These are phyloP conservation scores for Cephus spinipes DNA, from an alignment of 2,888 invertebrate genomes.

Conservation along the genomic window DNA sequence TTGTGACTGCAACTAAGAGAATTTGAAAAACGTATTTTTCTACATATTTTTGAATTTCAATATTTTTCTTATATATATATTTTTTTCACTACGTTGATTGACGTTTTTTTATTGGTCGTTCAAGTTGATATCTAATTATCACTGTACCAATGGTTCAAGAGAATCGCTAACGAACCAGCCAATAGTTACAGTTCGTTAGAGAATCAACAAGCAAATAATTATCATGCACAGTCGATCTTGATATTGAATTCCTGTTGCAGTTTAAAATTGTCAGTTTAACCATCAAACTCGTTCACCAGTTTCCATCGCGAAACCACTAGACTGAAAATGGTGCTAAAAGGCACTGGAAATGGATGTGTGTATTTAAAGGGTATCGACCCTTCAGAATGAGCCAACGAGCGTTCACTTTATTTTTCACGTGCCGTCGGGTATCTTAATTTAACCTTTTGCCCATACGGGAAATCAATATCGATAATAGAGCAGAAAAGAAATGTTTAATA, in stretches of 20 bases:
- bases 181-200: slow-evolving; percentile 53
- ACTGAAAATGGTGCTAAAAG: background rate
- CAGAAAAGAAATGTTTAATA: background rate
- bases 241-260: background rate
- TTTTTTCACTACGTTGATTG: background rate
- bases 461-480: background rate
- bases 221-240: slow-evolving; percentile 29
- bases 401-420: background rate
- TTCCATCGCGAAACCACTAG: background rate
- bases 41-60: background rate
- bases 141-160: slow-evolving; percentile 26
- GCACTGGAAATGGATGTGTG: background rate
- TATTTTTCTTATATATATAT: background rate
- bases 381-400: background rate
- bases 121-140: slow-evolving; percentile 36
- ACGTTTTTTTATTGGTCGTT: background rate
- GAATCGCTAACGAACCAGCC: slow-evolving; percentile 53
- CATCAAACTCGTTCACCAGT: background rate
- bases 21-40: background rate
- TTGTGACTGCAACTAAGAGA: background rate
- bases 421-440: background rate
- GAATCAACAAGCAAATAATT: slow-evolving; percentile 55
- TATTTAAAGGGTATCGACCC: background rate
- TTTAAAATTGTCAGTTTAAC: background rate
- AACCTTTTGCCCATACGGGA: background rate